Base-by-base conservation (phyloP, 2,113 vertebrate species). In the Cathartes aura region DNA sequence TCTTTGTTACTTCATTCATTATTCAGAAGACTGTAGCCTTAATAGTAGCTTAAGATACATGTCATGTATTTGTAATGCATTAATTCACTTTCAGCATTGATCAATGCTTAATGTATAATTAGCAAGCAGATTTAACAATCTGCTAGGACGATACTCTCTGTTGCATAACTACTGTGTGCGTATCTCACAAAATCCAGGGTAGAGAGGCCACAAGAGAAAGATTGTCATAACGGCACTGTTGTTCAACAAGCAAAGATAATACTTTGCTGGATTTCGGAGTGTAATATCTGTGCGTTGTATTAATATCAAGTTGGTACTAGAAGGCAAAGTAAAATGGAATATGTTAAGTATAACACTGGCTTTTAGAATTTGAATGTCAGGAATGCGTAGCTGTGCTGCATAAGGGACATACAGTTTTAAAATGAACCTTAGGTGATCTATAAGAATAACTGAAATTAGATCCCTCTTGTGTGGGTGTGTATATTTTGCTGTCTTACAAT, bases 1-100 rank as follows among this genome's bases (percentile, higher is more conserved):
- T 90, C 76, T 63, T 79, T 74, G 75, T 89, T 90, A 52, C 67
- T 93, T 95, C 42, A 91, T 88, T 87, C 52, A 84, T 93, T 96
- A 93, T 95, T 93, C 79, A 89, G 87, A 93, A 81, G 79, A 40
- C 59, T n/a, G 56, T 74, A 71, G 56, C n/a, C 52, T 90, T 95
- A 88, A 86, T 75, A 82, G 48, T 83, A 88, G 50, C 62, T 91
- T 78, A 90, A 87, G 68, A 79, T 81, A 70, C 45, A 56, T 80
- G 79, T 75, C 52, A 43, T 84, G 36, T 82, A 76, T 87, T 89
- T 87, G 78, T 74, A 88, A 83, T 78, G 59, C 50, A 67, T 90
- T 95, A 89, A 85, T 97, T 95, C 1, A 10, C 91, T 90, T 92
- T 64, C 56, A 82, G 48, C 79, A 81, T 47, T 78, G 67, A 78